These are phyloP conservation scores for Callospermophilus lateralis DNA, from an alignment of 2,113 vertebrate genomes.

Conservation along the genomic window DNA sequence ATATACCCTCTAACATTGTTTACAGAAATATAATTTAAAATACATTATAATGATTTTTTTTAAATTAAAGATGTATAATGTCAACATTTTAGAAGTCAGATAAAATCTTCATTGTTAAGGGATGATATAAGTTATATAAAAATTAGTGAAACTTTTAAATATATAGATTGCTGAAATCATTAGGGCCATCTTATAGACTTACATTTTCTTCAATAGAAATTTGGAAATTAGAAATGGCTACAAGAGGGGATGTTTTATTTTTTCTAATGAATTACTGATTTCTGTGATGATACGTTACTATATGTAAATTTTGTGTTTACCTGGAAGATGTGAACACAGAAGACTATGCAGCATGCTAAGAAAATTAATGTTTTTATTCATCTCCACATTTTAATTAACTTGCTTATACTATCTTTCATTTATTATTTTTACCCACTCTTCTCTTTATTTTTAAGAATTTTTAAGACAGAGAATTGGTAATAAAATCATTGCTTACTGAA, in stretches of 20 bases:
- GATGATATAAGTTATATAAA: not conserved
- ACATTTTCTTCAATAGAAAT: slow-evolving; percentile 22
- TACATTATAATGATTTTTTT: not conserved
- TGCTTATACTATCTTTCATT: slow-evolving; percentile 74
- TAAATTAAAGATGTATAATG: not conserved
- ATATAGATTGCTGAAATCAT: not conserved
- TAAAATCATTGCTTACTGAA: slow-evolving; percentile 95
- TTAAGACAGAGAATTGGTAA: slow-evolving; percentile 92
- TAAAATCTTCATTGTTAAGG: not conserved
- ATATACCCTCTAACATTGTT: not conserved
- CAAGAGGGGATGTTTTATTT: not conserved
- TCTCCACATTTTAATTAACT: slow-evolving; percentile 80
- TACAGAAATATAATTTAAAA: not conserved
- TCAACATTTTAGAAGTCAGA: not conserved
- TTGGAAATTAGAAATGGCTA: slow-evolving; percentile 50
- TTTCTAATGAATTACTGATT: slow-evolving; percentile 52
- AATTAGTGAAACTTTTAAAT: not conserved
- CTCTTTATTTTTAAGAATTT: slow-evolving; percentile 87
- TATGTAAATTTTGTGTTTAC: slow-evolving; percentile 47
- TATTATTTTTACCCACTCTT: slow-evolving; percentile 84
- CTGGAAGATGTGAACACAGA: slow-evolving; percentile 67
- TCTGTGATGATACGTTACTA: slow-evolving; percentile 57
- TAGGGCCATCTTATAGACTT: not conserved
- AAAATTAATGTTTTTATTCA: slow-evolving; percentile 67
- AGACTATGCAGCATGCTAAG: slow-evolving; percentile 61